These are phyloP conservation scores for Limonius californicus DNA, from an alignment of 1,140 invertebrate species.

Conservation along the genomic window DNA sequence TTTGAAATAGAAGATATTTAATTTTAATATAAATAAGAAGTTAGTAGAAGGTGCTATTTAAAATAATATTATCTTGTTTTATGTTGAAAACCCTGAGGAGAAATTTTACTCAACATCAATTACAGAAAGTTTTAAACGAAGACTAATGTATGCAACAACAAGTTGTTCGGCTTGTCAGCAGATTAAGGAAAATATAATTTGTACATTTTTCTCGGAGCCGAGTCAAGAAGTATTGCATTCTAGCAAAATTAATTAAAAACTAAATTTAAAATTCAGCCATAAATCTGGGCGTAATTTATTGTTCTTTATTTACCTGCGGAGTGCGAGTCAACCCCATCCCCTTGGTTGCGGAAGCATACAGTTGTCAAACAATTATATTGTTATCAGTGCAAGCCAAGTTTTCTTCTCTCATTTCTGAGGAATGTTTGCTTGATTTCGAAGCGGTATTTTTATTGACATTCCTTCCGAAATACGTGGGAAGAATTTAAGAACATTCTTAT, in stretches of 20 bases:
- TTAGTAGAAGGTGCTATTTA: too few relatives aligned
- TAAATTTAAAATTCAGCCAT: slow-evolving; percentile 33
- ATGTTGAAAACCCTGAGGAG: too few relatives aligned
- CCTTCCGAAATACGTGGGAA: slow-evolving; percentile 18
- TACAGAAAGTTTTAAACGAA: slow-evolving; percentile 11
- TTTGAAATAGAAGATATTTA: too few relatives aligned
- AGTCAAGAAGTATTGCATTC: slow-evolving; percentile 15
- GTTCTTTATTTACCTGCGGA: slow-evolving; percentile 30
- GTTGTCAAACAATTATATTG: slow-evolving; percentile 19
- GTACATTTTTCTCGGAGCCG: slow-evolving; percentile 10
- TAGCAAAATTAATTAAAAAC: slow-evolving; percentile 33
- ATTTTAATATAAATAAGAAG: too few relatives aligned
- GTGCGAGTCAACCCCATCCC: slow-evolving; percentile 7
- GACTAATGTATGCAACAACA: slow-evolving; percentile 14
- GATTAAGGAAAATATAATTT: slow-evolving; percentile 26
- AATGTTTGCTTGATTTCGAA: slow-evolving; percentile 21
- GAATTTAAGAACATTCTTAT: slow-evolving; percentile 21
- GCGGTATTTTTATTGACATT: slow-evolving; percentile 23
- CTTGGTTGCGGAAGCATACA: not conserved
- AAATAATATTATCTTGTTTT: too few relatives aligned
- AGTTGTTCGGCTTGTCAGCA: slow-evolving; percentile 19
- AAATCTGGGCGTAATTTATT: slow-evolving; percentile 33
- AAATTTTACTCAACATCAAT: not conserved
- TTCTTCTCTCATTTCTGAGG: slow-evolving; percentile 20
- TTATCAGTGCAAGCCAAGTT: slow-evolving; percentile 21